A percentile compares a stretch with the other conserved stretches of the same genome.
These are phyloP conservation scores for Mormyrus lacerda DNA, from an alignment of 2,113 vertebrate species.

Conservation along the genomic window DNA sequence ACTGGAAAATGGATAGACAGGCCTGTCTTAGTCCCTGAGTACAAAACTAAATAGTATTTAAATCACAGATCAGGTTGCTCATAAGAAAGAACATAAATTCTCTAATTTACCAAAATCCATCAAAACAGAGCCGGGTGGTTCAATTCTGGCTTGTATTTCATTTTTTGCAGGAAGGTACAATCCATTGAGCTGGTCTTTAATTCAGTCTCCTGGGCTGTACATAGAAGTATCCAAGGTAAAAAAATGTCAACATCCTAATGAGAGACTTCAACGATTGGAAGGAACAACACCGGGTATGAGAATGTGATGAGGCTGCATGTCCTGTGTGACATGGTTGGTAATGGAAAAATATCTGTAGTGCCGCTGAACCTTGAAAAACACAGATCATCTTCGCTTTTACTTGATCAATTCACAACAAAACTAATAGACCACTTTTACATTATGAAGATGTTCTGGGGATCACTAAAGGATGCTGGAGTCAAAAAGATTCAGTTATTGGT, in stretches of 20 bases:
- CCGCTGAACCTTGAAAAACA: neutral
- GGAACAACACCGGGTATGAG: neutral
- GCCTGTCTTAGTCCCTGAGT: neutral
- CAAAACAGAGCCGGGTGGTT: neutral
- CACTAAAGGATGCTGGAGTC: neutral
- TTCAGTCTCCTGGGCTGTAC: neutral
- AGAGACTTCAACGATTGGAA: neutral
- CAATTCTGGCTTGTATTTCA: neutral
- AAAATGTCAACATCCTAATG: neutral
- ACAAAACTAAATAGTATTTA: neutral
- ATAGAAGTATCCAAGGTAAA: neutral
- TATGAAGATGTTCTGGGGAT: neutral
- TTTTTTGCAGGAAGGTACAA: neutral
- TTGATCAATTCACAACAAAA: neutral
- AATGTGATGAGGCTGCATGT: neutral
- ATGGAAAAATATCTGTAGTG: neutral
- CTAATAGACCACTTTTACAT: neutral
- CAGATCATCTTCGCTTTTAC: neutral
- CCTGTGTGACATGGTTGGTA: neutral
- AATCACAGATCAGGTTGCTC: neutral
- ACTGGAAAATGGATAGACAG: too few species aligned
- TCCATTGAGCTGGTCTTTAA: neutral
- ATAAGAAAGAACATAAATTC: neutral
- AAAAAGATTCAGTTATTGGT: neutral
- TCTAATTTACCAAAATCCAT: neutral